These are phyloP conservation scores for Silurus meridionalis DNA, from an alignment of 2,113 vertebrate genomes.

Conservation along the genomic window DNA sequence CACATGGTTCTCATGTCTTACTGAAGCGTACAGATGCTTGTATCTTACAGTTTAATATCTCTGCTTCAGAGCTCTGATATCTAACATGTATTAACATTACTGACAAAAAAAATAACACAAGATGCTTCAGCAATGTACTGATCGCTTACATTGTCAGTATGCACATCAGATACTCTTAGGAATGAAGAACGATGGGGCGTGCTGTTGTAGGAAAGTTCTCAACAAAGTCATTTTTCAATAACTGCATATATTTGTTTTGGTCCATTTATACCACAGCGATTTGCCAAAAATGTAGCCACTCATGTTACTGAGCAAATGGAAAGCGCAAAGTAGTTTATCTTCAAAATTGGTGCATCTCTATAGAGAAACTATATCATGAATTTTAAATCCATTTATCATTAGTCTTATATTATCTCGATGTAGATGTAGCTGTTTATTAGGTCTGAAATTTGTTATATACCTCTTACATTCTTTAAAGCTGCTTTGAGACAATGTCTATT, in stretches of 20 bases:
- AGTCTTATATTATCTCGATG: not conserved
- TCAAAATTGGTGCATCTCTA: not conserved
- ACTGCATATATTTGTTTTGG: not conserved
- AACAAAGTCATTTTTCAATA: not conserved
- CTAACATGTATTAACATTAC: slow-evolving; percentile 38
- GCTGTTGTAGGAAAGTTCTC: not conserved
- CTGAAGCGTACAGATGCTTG: slow-evolving; percentile 2
- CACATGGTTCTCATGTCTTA: not conserved
- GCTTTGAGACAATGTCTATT: too few species aligned
- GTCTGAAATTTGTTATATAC: too few species aligned
- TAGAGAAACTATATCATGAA: not conserved
- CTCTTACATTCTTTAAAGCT: too few species aligned
- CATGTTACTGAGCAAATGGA: not conserved
- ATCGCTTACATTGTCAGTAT: not conserved
- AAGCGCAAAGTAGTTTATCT: not conserved
- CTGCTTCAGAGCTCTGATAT: slow-evolving; percentile 6
- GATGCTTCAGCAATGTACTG: not conserved
- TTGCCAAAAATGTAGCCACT: not conserved
- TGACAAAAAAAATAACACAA: not conserved
- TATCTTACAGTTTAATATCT: slow-evolving; percentile 23
- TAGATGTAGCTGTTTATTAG: not conserved
- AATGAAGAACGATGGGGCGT: not conserved
- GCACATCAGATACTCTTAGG: not conserved
- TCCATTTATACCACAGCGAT: slow-evolving; percentile 14
- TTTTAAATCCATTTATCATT: not conserved